phyloP scores from a whole-genome alignment of 2,113 vertebrate genomes.

The Psittacara wagleri region DNA sequence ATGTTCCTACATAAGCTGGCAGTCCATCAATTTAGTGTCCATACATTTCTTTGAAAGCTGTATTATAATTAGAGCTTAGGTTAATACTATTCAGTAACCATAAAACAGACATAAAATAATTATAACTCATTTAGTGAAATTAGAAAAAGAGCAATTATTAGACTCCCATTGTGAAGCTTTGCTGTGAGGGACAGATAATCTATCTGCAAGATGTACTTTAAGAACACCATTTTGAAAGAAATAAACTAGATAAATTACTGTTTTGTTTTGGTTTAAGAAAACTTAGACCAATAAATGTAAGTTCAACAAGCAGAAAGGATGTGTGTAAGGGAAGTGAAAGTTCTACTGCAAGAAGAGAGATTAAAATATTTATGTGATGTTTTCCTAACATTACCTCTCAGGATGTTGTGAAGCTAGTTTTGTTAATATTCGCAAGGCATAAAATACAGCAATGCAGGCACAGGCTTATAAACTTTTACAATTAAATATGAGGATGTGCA shows the following conservation, averaged over 20 bases:
- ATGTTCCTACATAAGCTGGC: constrained; percentile 73
- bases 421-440: neutral
- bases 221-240: constrained; percentile 81
- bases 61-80: constrained; percentile 85
- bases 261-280: constrained; percentile 71
- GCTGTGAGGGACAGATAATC: constrained; percentile 84
- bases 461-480: neutral
- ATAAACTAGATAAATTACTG: constrained; percentile 81
- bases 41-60: constrained; percentile 81
- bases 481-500: neutral
- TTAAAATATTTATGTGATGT: constrained; percentile 39
- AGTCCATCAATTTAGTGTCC: constrained; percentile 82
- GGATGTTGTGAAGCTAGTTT: neutral
- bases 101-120: constrained; percentile 89
- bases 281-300: constrained; percentile 59
- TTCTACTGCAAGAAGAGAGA: constrained; percentile 24
- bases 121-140: constrained; percentile 88
- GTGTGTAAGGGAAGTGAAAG: constrained; percentile 45
- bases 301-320: constrained; percentile 57
- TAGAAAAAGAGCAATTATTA: constrained; percentile 87
- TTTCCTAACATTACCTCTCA: constrained; percentile 28
- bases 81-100: constrained; percentile 82
- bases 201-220: constrained; percentile 80
- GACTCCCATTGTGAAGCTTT: constrained; percentile 84
- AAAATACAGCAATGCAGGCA: neutral